phyloP scores from a whole-genome alignment of 2,888 invertebrate genomes.

The Macrophya annulata region DNA sequence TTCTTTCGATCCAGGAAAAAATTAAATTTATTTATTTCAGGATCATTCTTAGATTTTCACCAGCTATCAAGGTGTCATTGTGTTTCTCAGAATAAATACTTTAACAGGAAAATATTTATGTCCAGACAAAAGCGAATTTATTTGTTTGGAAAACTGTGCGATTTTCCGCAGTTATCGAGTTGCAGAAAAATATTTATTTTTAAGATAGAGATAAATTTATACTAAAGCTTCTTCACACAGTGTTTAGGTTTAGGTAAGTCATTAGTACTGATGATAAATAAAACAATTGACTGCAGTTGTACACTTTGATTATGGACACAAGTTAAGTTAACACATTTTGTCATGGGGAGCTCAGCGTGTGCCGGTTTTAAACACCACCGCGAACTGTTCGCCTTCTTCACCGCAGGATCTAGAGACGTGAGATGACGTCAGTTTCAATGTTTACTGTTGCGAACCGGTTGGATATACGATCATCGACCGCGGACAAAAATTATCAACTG shows the following conservation, averaged over 20 bases:
- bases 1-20: too few relatives aligned
- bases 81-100: too few relatives aligned
- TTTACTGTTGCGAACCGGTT: conserved; percentile 55
- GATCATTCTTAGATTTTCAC: too few relatives aligned
- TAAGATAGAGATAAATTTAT: neutral
- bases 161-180: neutral
- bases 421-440: conserved; percentile 49
- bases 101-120: too few relatives aligned
- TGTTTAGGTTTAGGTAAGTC: conserved; percentile 24
- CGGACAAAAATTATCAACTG: conserved; percentile 15
- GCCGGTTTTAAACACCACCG: conserved; percentile 24
- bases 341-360: conserved; percentile 47
- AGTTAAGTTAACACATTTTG: conserved; percentile 43
- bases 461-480: conserved; percentile 49
- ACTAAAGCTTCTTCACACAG: neutral
- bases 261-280: conserved; percentile 24
- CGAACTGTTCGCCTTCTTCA: conserved; percentile 10
- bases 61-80: too few relatives aligned
- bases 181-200: neutral
- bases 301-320: neutral
- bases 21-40: too few relatives aligned
- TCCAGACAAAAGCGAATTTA: too few relatives aligned
- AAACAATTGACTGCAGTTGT: conserved; percentile 11
- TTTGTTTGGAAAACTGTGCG: too few relatives aligned
- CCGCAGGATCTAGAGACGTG: conserved; percentile 10